phyloP scores from a whole-genome alignment of 2,888 invertebrate species.

The Volucella inflata region DNA sequence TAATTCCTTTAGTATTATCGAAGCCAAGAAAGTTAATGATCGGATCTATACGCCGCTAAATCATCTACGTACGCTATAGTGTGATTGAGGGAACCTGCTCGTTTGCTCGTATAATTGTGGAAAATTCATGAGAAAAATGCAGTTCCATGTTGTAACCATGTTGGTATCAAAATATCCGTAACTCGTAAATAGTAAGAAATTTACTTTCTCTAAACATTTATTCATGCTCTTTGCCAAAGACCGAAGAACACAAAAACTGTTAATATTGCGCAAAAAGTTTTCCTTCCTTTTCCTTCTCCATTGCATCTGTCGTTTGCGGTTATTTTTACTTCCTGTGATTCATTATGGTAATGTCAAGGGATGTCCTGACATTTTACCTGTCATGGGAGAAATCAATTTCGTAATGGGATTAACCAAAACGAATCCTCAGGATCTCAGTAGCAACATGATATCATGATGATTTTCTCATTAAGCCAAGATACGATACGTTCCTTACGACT shows the following conservation, averaged over 20 bases:
- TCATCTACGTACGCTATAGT: no score
- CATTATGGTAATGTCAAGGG: conserved; percentile 12
- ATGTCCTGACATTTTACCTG: conserved; percentile 62
- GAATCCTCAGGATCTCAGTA: conserved; percentile 30
- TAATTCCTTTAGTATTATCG: no score
- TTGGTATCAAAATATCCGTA: no score
- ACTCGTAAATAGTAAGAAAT: conserved; percentile 25
- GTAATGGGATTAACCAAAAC: conserved; percentile 34
- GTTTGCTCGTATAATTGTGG: no score
- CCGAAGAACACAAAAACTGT: conserved; percentile 68
- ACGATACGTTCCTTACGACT: neutral
- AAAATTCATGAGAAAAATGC: no score
- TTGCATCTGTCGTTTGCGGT: neutral
- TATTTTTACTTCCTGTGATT: conserved; percentile 23
- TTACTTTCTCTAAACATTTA: neutral
- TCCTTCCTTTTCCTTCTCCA: neutral
- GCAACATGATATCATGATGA: conserved; percentile 72
- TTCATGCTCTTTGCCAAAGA: no score
- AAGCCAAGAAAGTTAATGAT: no score
- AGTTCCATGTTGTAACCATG: no score
- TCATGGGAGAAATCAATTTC: conserved; percentile 67
- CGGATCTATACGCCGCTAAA: no score
- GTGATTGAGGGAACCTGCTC: no score
- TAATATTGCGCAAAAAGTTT: conserved; percentile 44
- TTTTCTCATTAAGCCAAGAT: conserved; percentile 71